A percentile compares a stretch with the other conserved stretches of the same genome.
Evolutionary conservation across 2,113 vertebrate species (phyloP).

Genomic region (Sclerurus mexicanus): DNA sequence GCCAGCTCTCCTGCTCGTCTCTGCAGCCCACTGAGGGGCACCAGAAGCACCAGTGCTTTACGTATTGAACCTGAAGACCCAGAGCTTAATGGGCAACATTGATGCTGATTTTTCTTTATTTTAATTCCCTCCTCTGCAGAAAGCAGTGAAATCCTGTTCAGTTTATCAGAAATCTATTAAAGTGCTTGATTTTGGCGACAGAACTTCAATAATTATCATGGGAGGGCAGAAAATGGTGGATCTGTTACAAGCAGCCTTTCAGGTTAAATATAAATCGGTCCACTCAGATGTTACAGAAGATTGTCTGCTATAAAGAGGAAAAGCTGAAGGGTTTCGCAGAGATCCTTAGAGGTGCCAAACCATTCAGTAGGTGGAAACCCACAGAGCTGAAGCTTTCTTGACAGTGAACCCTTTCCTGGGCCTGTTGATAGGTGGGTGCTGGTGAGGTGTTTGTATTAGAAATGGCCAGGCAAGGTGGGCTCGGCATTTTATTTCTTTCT

Average conservation of each 20-base stretch:
- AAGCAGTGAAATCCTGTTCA: not conserved
- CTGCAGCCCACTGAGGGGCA: not conserved
- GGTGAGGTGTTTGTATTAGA: not conserved
- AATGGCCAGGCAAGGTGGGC: not conserved
- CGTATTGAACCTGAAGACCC: not conserved
- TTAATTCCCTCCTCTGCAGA: not conserved
- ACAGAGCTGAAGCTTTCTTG: not conserved
- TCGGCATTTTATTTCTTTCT: not conserved
- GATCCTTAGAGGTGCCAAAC: not conserved
- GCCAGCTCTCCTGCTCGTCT: fast-evolving
- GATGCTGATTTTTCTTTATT: not conserved
- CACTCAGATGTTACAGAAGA: not conserved
- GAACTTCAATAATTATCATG: not conserved
- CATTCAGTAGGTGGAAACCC: not conserved
- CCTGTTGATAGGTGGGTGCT: not conserved
- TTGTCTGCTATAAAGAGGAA: not conserved
- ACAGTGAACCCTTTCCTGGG: not conserved
- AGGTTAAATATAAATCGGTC: not conserved
- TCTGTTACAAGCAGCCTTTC: not conserved
- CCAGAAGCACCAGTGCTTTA: not conserved
- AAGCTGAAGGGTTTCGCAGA: not conserved
- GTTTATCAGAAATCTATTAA: not conserved
- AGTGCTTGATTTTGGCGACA: not conserved
- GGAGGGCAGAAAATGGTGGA: not conserved
- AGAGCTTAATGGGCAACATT: not conserved